A percentile compares a stretch with the other conserved stretches of the same genome.
phyloP scores from a whole-genome alignment of 35 echinoderm and acorn worm genomes.

The Acanthaster planci region DNA sequence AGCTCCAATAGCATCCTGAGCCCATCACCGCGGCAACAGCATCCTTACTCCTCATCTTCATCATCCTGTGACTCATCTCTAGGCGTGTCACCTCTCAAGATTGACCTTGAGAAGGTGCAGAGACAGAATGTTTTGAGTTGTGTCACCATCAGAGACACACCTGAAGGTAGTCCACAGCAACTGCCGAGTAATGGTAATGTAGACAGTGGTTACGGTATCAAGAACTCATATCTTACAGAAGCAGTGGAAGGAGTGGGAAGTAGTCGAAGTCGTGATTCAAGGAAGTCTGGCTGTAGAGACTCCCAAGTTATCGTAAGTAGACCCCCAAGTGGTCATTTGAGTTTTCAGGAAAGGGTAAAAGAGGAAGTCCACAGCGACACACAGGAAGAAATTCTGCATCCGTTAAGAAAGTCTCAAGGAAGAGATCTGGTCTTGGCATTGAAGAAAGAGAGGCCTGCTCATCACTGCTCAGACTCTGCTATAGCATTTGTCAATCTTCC shows the following conservation, averaged over 20 bases:
- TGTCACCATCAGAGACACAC: constrained; percentile 90
- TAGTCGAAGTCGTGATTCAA: neutral
- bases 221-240: neutral
- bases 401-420: neutral
- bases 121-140: constrained; percentile 88
- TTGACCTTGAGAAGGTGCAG: constrained; percentile 62
- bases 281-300: neutral
- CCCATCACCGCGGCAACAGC: constrained; percentile 68
- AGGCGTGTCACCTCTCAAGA: constrained; percentile 44
- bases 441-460: constrained; percentile 77
- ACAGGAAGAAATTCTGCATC: neutral
- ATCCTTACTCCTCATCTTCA: constrained; percentile 60
- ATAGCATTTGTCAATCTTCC: constrained; percentile 95
- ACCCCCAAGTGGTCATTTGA: constrained; percentile 12
- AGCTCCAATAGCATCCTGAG: constrained; percentile 93
- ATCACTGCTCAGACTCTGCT: constrained; percentile 70
- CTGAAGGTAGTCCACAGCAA: constrained; percentile 45
- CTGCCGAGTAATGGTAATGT: neutral
- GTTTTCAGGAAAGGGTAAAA: constrained; percentile 16
- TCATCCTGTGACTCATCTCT: constrained; percentile 58
- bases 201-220: neutral
- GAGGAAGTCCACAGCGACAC: constrained; percentile 5
- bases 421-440: constrained; percentile 49
- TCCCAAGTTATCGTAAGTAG: constrained; percentile 7
- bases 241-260: neutral